Evolutionary conservation across 1,140 invertebrate species (phyloP), one percentile per base, ranked within the genome.

Genomic region (Temnothorax curvispinosus): DNA sequence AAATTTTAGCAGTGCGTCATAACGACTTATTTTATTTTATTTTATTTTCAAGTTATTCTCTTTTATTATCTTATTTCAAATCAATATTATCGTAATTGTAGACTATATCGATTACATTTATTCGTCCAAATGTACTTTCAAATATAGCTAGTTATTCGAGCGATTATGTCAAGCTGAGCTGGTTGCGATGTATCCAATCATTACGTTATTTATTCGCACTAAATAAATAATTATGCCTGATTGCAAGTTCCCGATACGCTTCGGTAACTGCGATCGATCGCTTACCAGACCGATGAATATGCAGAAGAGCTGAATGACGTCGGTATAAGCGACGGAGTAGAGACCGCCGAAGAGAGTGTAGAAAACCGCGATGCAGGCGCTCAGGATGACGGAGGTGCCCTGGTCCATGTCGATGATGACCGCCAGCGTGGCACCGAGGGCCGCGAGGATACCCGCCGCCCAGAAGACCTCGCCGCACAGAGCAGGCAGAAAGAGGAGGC

Each of bases 291-390:
- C 99, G 90, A 99, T 97, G 95, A 99, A 99, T 93, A 99, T 99
- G 95, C 99, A 99, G 96, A 99, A 99, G 2, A 99, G 96, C 95
- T 99, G 99, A 89, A 99, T 99, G 89, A 99, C 99, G 94, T 99
- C 99, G 1, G 99, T 99, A 94, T 99, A 99, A 0, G 99, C 99
- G 52, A 99, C 99, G 56, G 99, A 98, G 95, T 99, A 99, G 11
- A 99, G 96, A 0, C 99, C 99, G 1, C 99, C 99, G 94, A 99
- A 99, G 21, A 99, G 96, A 0, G 99, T 99, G 96, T 99, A 99
- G 95, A 99, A 98, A 38, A 99, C 97, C 18, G 99, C 99, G 87
- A 99, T 99, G 94, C 97, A 98, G 3, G 99, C 98, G 88, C 99
- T 99, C 90, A 99, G 96, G 85, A 99, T 98, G 65, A 99, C 98